Evolutionary conservation across 2,888 invertebrate genomes (phyloP).

Genomic region (Leistus spinibarbis): DNA sequence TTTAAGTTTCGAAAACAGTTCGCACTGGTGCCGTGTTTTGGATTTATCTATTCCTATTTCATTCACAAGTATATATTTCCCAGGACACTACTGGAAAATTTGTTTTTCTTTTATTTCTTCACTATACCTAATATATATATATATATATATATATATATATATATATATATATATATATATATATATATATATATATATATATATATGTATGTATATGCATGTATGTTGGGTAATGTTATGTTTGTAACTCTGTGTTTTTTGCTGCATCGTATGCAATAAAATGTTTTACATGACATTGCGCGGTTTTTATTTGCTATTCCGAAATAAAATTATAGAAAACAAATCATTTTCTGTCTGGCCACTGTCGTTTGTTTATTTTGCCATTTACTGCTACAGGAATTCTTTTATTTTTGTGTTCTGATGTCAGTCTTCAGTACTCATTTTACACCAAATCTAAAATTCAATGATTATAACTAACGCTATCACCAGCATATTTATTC

Average conservation of each 20-base stretch:
- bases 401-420: too few species aligned
- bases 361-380: background rate
- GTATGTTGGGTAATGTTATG: background rate
- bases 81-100: slow-evolving; percentile 29
- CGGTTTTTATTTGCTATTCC: background rate
- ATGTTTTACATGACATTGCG: background rate
- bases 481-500: too few species aligned
- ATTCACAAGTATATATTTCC: slow-evolving; percentile 39
- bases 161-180: slow-evolving; percentile 14
- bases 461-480: too few species aligned
- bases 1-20: slow-evolving; percentile 39
- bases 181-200: background rate
- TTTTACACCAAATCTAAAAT: too few species aligned
- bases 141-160: slow-evolving; percentile 8
- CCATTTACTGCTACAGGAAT: background rate
- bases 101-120: slow-evolving; percentile 22
- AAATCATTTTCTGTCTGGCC: background rate
- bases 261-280: background rate
- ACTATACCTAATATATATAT: background rate
- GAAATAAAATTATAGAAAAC: background rate
- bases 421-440: too few species aligned
- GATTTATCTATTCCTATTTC: slow-evolving; percentile 40
- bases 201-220: slow-evolving; percentile 20
- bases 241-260: background rate
- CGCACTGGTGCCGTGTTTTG: slow-evolving; percentile 25